These are phyloP conservation scores for Agrochola lota DNA, from an alignment of 2,888 invertebrate species.

Conservation along the genomic window DNA sequence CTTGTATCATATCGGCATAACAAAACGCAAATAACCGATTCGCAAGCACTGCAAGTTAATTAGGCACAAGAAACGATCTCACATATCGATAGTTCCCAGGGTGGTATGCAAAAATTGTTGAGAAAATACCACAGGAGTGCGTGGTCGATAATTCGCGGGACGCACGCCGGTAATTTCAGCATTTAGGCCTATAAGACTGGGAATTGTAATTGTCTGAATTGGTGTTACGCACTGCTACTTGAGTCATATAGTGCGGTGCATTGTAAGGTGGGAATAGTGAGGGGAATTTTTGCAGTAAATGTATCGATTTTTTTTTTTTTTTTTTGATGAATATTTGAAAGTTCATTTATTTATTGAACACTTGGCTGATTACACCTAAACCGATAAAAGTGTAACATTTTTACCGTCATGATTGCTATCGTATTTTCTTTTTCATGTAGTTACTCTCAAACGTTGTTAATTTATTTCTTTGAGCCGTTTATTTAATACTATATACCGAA, in stretches of 20 bases:
- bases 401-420: too few relatives aligned
- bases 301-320: too few relatives aligned
- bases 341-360: background rate
- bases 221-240: conserved; percentile 60
- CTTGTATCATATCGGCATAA: conserved; percentile 67
- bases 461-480: too few relatives aligned
- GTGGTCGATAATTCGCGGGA: conserved; percentile 82
- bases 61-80: conserved; percentile 76
- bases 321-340: background rate
- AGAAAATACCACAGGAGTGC: conserved; percentile 85
- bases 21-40: conserved; percentile 76
- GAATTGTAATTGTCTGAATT: conserved; percentile 72
- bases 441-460: too few relatives aligned
- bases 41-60: conserved; percentile 81
- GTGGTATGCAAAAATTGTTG: conserved; percentile 90
- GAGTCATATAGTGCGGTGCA: conserved; percentile 35
- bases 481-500: too few relatives aligned
- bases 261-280: conserved; percentile 13
- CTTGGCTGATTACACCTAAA: too few relatives aligned
- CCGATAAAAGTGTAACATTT: too few relatives aligned
- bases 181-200: conserved; percentile 81
- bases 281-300: background rate
- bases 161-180: conserved; percentile 83
- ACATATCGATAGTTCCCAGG: conserved; percentile 84
- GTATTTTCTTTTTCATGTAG: too few relatives aligned